Percentiles rank a stretch among this genome's conserved stretches.
These are phyloP conservation scores for Drosophila truncata DNA, from an alignment of 1,140 invertebrate species.

Conservation along the genomic window DNA sequence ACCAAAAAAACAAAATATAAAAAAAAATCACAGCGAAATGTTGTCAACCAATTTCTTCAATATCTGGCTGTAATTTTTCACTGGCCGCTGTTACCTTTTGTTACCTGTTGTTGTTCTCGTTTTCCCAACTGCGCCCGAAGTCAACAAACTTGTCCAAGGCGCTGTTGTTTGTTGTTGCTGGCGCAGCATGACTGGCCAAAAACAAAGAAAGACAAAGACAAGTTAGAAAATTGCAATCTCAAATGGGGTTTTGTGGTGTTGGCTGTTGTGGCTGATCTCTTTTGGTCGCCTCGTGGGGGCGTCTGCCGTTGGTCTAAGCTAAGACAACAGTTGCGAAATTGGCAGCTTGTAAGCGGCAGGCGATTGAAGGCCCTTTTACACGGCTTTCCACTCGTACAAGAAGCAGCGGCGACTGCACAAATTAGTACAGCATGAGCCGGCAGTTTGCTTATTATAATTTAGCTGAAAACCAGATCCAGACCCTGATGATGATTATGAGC, in stretches of 20 bases:
- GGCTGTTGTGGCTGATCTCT: slow-evolving; percentile 25
- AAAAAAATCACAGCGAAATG: slow-evolving; percentile 29
- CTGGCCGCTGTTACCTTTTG: slow-evolving; percentile 4
- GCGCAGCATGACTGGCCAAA: slow-evolving; percentile 61
- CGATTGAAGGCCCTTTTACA: slow-evolving; percentile 52
- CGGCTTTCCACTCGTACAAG: slow-evolving; percentile 3
- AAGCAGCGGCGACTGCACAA: slow-evolving; percentile 35
- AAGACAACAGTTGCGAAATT: slow-evolving; percentile 61
- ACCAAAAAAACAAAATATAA: slow-evolving; percentile 40
- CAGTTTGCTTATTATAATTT: slow-evolving; percentile 53
- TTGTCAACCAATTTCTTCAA: slow-evolving; percentile 78
- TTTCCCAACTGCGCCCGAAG: slow-evolving; percentile 51
- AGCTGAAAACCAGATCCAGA: slow-evolving; percentile 34
- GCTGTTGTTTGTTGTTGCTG: background rate
- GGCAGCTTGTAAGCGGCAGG: slow-evolving; percentile 23
- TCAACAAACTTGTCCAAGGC: slow-evolving; percentile 79
- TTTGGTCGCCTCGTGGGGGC: slow-evolving; percentile 31
- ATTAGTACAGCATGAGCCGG: slow-evolving; percentile 47
- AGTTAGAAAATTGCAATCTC: slow-evolving; percentile 69
- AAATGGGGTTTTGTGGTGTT: slow-evolving; percentile 39
- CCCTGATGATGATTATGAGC: slow-evolving; percentile 9
- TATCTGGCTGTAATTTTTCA: slow-evolving; percentile 45
- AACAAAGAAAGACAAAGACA: slow-evolving; percentile 31
- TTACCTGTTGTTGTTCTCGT: slow-evolving; percentile 57
- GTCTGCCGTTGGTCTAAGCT: slow-evolving; percentile 49